Conservation (phyloP, 2,888 invertebrate species). For the Micropterix aruncella region DNA sequence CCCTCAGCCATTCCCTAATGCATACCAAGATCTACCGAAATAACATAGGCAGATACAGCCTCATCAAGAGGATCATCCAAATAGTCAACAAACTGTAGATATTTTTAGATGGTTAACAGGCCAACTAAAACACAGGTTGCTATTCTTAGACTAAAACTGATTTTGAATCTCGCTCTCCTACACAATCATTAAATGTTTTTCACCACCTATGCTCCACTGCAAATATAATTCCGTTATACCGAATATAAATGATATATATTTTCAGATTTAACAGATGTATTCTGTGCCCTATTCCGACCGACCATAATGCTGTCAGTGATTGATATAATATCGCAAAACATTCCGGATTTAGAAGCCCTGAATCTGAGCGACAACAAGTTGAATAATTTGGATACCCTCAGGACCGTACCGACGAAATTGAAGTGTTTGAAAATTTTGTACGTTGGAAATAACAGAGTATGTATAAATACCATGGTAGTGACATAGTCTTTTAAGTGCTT, state of each 20-base stretch:
- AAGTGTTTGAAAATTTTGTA: slow-evolving; percentile 65
- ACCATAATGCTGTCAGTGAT: slow-evolving; percentile 57
- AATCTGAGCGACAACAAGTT: slow-evolving; percentile 73
- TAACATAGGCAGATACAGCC: too few species aligned
- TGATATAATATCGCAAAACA: slow-evolving; percentile 69
- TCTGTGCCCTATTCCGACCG: slow-evolving; percentile 61
- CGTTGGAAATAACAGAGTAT: slow-evolving; percentile 68
- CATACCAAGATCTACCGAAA: too few species aligned
- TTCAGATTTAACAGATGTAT: slow-evolving; percentile 52
- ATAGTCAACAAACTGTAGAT: too few species aligned
- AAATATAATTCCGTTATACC: neutral
- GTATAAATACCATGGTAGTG: slow-evolving; percentile 11
- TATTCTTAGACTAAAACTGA: too few species aligned
- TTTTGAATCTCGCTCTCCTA: too few species aligned
- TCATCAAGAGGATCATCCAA: too few species aligned
- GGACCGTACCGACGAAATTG: slow-evolving; percentile 47
- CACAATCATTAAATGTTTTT: too few species aligned
- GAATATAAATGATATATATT: slow-evolving; percentile 11
- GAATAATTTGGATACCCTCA: slow-evolving; percentile 50
- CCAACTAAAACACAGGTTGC: too few species aligned
- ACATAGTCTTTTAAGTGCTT: neutral
- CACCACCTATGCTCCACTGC: too few species aligned
- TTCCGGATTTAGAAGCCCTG: slow-evolving; percentile 68
- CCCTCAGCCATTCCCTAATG: too few species aligned
- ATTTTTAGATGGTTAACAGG: too few species aligned